These are phyloP conservation scores for Amblyteles armatorius DNA, from an alignment of 2,888 invertebrate species.

Conservation along the genomic window DNA sequence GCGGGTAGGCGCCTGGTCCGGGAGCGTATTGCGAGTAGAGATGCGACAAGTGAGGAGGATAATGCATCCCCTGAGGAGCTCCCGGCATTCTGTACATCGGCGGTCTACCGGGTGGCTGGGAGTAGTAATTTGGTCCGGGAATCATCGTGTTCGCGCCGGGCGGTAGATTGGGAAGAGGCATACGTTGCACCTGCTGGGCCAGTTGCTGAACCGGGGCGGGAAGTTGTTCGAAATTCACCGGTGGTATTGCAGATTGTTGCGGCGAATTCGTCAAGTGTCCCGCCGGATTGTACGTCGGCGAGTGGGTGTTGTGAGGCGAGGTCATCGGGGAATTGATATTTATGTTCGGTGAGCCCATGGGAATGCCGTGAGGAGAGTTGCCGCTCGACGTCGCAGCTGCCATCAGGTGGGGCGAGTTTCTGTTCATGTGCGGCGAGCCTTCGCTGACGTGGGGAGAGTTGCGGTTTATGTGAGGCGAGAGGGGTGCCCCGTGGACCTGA, in stretches of 20 bases:
- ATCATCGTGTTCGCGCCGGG: constrained; percentile 82
- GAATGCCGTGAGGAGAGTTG: constrained; percentile 75
- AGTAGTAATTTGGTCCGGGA: constrained; percentile 82
- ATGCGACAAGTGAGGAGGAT: constrained; percentile 79
- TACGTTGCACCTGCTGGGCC: constrained; percentile 83
- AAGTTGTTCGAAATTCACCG: constrained; percentile 82
- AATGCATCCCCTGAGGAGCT: constrained; percentile 80
- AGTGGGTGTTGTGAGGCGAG: constrained; percentile 76
- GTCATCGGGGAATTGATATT: constrained; percentile 69
- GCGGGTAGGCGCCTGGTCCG: constrained; percentile 73
- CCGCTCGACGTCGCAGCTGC: constrained; percentile 31
- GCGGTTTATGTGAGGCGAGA: constrained; percentile 75
- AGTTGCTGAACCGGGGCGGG: constrained; percentile 83
- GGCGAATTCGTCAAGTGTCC: constrained; percentile 43
- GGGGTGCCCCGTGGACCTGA: constrained; percentile 79
- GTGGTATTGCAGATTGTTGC: constrained; percentile 76
- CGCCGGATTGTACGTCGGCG: constrained; percentile 76
- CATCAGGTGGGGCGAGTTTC: constrained; percentile 71
- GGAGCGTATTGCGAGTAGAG: constrained; percentile 74
- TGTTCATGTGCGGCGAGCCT: constrained; percentile 76
- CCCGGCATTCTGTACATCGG: constrained; percentile 80
- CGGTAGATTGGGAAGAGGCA: constrained; percentile 81
- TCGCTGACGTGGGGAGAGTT: constrained; percentile 70
- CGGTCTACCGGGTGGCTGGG: constrained; percentile 83
- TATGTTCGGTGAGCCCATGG: constrained; percentile 73